Evolutionary conservation across 2,888 invertebrate genomes (phyloP).

Genomic region (Nudaria mundana): DNA sequence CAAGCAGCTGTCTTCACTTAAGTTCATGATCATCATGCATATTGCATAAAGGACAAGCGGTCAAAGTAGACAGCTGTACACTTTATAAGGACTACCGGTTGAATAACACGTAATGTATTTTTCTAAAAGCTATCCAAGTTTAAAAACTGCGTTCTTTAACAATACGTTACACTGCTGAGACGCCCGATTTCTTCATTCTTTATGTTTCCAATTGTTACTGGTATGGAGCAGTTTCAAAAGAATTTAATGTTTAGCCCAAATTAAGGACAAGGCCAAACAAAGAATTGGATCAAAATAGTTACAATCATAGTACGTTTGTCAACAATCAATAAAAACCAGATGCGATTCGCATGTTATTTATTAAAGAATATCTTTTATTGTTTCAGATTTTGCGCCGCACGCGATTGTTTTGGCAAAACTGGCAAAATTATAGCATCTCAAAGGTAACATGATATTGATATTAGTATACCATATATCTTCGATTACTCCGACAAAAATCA

Average conservation of each 20-base stretch:
- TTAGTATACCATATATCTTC: not conserved
- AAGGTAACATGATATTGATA: slow-evolving; percentile 26
- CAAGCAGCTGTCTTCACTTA: slow-evolving; percentile 35
- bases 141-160: not conserved
- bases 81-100: too few species aligned
- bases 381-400: slow-evolving; percentile 40
- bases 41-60: slow-evolving; percentile 34
- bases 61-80: slow-evolving; percentile 41
- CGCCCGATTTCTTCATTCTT: not conserved
- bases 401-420: slow-evolving; percentile 30
- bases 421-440: slow-evolving; percentile 40
- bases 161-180: too few species aligned
- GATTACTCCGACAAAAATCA: too few species aligned
- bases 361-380: slow-evolving; percentile 23
- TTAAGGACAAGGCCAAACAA: slow-evolving; percentile 41
- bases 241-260: slow-evolving; percentile 27
- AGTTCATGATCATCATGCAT: slow-evolving; percentile 27
- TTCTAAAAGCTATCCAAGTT: not conserved
- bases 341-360: not conserved
- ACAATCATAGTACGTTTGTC: slow-evolving; percentile 15
- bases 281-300: slow-evolving; percentile 25
- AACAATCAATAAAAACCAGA: slow-evolving; percentile 6
- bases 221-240: not conserved
- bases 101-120: not conserved
- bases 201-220: not conserved